Conservation (phyloP, 2,113 vertebrate species). For the Colaptes auratus region DNA sequence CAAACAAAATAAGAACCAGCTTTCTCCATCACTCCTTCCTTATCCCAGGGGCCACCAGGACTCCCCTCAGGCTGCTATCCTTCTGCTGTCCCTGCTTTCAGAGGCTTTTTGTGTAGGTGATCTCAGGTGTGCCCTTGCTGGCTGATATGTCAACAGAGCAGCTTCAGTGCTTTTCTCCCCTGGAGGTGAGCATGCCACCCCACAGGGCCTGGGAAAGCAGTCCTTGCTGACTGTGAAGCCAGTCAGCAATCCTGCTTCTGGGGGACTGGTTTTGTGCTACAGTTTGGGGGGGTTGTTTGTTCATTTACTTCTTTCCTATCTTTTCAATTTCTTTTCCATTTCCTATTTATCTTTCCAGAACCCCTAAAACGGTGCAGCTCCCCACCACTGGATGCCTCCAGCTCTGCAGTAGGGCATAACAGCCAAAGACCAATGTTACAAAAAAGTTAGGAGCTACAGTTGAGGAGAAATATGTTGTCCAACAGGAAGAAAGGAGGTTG, state of each 20-base stretch:
- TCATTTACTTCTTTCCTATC: not conserved
- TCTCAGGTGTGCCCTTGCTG: not conserved
- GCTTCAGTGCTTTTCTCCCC: not conserved
- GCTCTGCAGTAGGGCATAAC: not conserved
- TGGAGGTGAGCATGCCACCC: not conserved
- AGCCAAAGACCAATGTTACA: not conserved
- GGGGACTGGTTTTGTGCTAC: not conserved
- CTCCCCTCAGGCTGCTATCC: not conserved
- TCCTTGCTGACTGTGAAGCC: not conserved
- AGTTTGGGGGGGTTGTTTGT: not conserved
- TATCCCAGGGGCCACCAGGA: not conserved
- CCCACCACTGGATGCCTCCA: not conserved
- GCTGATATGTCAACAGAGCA: not conserved
- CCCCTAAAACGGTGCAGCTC: not conserved
- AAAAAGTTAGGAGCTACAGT: not conserved
- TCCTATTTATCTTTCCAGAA: not conserved
- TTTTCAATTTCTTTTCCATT: not conserved
- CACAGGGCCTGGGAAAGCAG: not conserved
- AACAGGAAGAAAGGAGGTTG: not conserved
- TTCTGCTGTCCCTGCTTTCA: not conserved
- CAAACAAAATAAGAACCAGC: not conserved
- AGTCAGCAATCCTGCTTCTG: accelerated
- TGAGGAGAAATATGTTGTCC: not conserved
- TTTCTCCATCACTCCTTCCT: not conserved
- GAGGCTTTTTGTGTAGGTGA: not conserved